These are phyloP conservation scores for Drosophila nr. perissopoda DNA, from an alignment of 2,888 invertebrate genomes.

Conservation along the genomic window DNA sequence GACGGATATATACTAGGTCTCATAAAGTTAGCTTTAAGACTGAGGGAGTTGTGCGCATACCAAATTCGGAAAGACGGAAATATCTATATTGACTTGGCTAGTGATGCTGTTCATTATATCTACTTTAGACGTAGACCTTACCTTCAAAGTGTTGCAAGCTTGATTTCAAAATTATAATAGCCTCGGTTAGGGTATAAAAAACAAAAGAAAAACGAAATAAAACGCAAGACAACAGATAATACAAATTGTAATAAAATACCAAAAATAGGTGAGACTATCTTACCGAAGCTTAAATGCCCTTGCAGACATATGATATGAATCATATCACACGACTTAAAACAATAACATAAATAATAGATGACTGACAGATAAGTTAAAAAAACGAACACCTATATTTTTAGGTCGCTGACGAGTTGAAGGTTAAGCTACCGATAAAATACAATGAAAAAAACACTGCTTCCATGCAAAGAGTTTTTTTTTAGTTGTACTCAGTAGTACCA, in stretches of 20 bases:
- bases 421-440: not conserved
- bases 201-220: conserved; percentile 34
- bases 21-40: not conserved
- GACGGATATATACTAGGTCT: not conserved
- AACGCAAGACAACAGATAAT: conserved; percentile 28
- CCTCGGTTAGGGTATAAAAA: conserved; percentile 5
- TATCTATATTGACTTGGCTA: too few species aligned
- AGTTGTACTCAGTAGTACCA: not conserved
- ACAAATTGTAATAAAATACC: conserved; percentile 35
- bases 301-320: not conserved
- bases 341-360: not conserved
- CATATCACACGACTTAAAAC: not conserved
- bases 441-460: not conserved
- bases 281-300: conserved; percentile 15
- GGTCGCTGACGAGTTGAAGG: not conserved
- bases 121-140: not conserved
- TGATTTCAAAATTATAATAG: not conserved
- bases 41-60: not conserved
- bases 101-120: too few species aligned
- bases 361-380: not conserved
- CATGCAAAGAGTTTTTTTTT: not conserved
- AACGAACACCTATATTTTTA: not conserved
- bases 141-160: not conserved
- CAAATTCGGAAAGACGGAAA: too few species aligned
- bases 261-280: not conserved